These are phyloP conservation scores for Aphelocoma coerulescens DNA, from an alignment of 2,113 vertebrate species.

Conservation along the genomic window DNA sequence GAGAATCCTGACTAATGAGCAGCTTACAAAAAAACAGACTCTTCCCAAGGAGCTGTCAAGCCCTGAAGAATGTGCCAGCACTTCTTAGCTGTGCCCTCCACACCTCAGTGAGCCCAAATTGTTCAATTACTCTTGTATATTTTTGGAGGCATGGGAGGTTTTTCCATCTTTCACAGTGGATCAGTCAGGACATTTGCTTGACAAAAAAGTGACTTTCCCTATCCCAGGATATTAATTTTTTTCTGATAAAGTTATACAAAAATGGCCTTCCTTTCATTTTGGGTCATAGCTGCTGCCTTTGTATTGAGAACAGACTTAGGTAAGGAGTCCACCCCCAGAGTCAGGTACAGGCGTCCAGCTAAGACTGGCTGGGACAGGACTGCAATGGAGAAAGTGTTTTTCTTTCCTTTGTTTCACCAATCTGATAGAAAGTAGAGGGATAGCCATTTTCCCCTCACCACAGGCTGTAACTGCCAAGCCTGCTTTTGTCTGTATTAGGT, in stretches of 20 bases:
- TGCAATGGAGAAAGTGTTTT: neutral
- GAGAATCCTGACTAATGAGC: slow-evolving; percentile 27
- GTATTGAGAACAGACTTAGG: neutral
- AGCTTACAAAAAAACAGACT: slow-evolving; percentile 12
- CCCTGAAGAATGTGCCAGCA: slow-evolving; percentile 20
- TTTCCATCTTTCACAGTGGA: neutral
- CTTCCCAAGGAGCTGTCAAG: slow-evolving; percentile 23
- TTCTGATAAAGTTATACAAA: neutral
- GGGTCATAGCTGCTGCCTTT: neutral
- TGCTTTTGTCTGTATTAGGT: neutral
- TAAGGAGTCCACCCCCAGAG: neutral
- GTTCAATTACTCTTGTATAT: slow-evolving; percentile 36
- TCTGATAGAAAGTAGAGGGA: neutral
- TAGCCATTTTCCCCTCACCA: neutral
- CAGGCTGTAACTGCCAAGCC: neutral
- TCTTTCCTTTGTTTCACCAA: neutral
- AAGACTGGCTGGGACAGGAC: neutral
- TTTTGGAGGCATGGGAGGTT: neutral
- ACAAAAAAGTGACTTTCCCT: neutral
- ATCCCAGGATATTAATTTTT: neutral
- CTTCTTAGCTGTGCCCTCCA: slow-evolving; percentile 9
- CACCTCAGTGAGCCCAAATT: slow-evolving; percentile 46
- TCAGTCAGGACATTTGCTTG: neutral
- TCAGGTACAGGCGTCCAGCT: neutral
- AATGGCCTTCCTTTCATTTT: neutral